These are phyloP conservation scores for Frieseomelitta varia DNA, from an alignment of 1,140 invertebrate genomes.

Conservation along the genomic window DNA sequence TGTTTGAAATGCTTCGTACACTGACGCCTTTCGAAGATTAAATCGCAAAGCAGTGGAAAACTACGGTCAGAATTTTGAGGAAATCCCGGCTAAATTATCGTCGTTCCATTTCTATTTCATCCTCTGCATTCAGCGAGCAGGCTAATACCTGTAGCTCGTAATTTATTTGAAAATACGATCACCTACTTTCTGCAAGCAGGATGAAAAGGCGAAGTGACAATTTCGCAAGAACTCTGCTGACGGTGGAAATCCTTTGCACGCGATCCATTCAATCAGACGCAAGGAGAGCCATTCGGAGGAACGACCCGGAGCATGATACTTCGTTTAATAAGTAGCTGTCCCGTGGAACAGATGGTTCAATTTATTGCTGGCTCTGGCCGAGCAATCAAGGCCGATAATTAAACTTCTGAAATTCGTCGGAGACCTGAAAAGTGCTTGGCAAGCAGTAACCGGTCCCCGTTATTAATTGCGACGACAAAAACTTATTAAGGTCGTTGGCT, in stretches of 20 bases:
- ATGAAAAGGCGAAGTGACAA: neutral
- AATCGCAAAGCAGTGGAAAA: too few species aligned
- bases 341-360: slow-evolving; percentile 47
- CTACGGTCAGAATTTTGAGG: too few species aligned
- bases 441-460: slow-evolving; percentile 56
- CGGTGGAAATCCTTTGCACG: slow-evolving; percentile 16
- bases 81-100: too few species aligned
- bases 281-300: slow-evolving; percentile 9
- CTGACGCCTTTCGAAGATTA: too few species aligned
- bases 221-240: slow-evolving; percentile 20
- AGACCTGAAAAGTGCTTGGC: slow-evolving; percentile 64
- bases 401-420: slow-evolving; percentile 68
- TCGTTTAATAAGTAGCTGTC: slow-evolving; percentile 10
- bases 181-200: too few species aligned
- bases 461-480: slow-evolving; percentile 66
- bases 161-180: neutral
- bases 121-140: neutral
- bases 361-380: slow-evolving; percentile 57
- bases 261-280: slow-evolving; percentile 17
- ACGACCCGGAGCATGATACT: slow-evolving; percentile 10
- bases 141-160: too few species aligned
- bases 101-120: too few species aligned
- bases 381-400: slow-evolving; percentile 71
- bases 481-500: slow-evolving; percentile 65
- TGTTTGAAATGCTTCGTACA: too few species aligned